Percentiles rank a stretch among this genome's conserved stretches.
Conservation (phyloP, 2,888 invertebrate species). For the Oeneis ivallda region DNA sequence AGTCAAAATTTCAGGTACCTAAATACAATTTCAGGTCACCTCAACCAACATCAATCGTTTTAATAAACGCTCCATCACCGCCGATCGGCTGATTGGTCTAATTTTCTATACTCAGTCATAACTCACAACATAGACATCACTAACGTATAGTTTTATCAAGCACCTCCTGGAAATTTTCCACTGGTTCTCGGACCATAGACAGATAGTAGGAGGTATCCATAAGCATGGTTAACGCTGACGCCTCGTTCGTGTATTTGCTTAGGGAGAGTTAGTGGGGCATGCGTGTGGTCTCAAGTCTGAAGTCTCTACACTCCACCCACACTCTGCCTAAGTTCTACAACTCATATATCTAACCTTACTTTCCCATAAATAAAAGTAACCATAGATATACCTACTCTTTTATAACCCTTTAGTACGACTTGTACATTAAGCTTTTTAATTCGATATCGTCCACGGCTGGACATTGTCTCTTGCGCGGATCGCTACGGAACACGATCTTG, state of each 20-base stretch:
- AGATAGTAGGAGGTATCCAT: constrained; percentile 53
- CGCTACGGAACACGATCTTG: too few relatives aligned
- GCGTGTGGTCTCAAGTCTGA: too few relatives aligned
- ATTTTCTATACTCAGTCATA: neutral
- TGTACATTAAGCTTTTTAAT: too few relatives aligned
- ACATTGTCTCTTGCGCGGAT: too few relatives aligned
- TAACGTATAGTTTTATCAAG: neutral
- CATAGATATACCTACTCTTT: neutral
- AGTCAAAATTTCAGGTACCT: too few relatives aligned
- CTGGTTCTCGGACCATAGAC: constrained; percentile 24
- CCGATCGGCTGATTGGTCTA: neutral
- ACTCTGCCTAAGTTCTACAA: constrained; percentile 14
- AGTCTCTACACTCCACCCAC: constrained; percentile 50
- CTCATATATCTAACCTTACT: neutral
- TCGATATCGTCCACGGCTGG: too few relatives aligned
- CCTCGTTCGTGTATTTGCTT: constrained; percentile 64
- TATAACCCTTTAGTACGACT: neutral
- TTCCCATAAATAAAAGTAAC: constrained; percentile 1
- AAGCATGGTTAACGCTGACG: constrained; percentile 57
- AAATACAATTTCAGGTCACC: too few relatives aligned
- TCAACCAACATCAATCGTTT: too few relatives aligned
- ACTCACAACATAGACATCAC: neutral
- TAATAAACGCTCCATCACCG: too few relatives aligned
- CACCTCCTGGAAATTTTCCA: neutral
- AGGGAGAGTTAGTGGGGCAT: constrained; percentile 58